These are phyloP conservation scores for Orcinus orca DNA, from an alignment of 2,113 vertebrate species.

Conservation along the genomic window DNA sequence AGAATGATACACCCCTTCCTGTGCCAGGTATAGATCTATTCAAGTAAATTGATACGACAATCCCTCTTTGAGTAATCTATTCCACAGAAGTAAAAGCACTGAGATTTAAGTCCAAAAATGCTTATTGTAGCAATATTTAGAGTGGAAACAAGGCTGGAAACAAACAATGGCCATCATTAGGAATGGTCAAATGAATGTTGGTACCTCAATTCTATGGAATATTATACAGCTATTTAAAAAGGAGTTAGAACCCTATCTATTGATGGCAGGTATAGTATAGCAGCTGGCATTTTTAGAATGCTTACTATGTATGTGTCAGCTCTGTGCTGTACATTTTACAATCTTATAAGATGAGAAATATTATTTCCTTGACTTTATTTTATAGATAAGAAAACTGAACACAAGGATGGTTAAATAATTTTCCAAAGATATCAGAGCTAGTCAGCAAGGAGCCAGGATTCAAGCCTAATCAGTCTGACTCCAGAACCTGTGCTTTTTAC, in stretches of 20 bases:
- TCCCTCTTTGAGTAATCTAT: neutral
- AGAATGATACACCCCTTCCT: neutral
- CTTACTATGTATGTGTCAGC: neutral
- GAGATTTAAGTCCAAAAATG: neutral
- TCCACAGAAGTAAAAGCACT: neutral
- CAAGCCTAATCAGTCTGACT: neutral
- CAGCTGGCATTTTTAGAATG: neutral
- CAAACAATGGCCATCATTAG: neutral
- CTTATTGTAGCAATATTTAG: neutral
- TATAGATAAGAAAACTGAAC: neutral
- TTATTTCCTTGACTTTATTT: neutral
- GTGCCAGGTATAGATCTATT: neutral
- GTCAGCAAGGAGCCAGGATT: neutral
- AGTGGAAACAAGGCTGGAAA: neutral
- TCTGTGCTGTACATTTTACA: neutral
- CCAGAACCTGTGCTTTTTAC: neutral
- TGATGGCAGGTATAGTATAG: neutral
- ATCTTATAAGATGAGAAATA: neutral
- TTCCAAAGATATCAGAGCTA: slow-evolving; percentile 1
- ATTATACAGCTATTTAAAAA: slow-evolving; percentile 21
- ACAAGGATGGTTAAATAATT: neutral
- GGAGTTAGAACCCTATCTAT: neutral
- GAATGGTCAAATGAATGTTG: neutral
- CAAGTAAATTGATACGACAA: neutral
- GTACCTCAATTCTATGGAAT: neutral